Conservation (phyloP, 2,888 invertebrate genomes). For the Nemapogon koenigi region DNA sequence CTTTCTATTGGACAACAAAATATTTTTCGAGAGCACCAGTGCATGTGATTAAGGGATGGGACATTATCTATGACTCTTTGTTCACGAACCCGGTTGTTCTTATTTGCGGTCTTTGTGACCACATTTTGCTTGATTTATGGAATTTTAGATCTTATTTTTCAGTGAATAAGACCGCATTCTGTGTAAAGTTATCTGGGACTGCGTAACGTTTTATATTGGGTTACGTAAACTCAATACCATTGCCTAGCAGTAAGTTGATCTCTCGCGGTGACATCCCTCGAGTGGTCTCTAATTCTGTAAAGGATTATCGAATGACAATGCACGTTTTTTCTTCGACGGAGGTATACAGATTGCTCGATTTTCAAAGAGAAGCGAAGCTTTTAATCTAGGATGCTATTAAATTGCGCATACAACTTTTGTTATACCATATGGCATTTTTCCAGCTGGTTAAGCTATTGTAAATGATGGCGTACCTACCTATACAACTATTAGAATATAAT, state of each 20-base stretch:
- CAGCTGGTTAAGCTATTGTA: too few relatives aligned
- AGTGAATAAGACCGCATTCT: neutral
- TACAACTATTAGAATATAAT: too few relatives aligned
- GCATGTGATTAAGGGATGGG: constrained; percentile 64
- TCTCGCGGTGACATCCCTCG: constrained; percentile 57
- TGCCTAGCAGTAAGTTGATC: constrained; percentile 59
- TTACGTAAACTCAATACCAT: constrained; percentile 61
- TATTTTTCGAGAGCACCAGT: constrained; percentile 55
- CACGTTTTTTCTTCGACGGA: constrained; percentile 30
- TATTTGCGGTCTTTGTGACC: constrained; percentile 52
- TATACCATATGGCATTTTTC: constrained; percentile 53
- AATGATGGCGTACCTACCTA: too few relatives aligned
- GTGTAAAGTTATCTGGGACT: neutral
- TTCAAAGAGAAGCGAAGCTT: constrained; percentile 45
- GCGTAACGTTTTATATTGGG: constrained; percentile 37
- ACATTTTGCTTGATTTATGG: too few relatives aligned
- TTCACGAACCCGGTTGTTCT: constrained; percentile 34
- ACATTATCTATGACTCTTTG: constrained; percentile 54
- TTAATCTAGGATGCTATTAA: constrained; percentile 58
- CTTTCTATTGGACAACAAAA: constrained; percentile 46
- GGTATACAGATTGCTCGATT: constrained; percentile 31
- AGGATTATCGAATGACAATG: constrained; percentile 64
- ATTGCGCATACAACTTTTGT: constrained; percentile 60
- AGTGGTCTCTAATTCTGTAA: constrained; percentile 41
- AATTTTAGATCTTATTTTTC: constrained; percentile 5